Evolutionary conservation across 1,140 invertebrate genomes (phyloP).

Genomic region (Matsumurasca onukii): DNA sequence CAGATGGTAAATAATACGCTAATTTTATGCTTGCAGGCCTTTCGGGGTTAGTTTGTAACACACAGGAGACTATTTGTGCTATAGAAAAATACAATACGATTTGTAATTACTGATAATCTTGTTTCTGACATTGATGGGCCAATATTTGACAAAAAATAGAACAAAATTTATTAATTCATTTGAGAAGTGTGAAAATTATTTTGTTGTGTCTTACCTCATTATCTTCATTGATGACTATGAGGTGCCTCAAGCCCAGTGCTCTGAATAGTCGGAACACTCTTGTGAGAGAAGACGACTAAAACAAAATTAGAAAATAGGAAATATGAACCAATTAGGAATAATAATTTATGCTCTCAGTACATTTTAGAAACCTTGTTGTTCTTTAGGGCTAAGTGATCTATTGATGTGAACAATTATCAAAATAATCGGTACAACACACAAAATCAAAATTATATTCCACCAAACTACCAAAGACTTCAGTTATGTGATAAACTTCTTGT

Average conservation of each 20-base stretch:
- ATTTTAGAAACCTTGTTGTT: not conserved
- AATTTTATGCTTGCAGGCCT: no score
- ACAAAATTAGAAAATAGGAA: constrained; percentile 40
- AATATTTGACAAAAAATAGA: not conserved
- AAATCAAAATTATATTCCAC: not conserved
- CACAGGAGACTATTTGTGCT: not conserved
- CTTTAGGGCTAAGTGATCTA: not conserved
- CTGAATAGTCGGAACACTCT: constrained; percentile 91
- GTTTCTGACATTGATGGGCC: not conserved
- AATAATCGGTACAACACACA: not conserved
- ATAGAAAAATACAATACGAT: constrained; percentile 39
- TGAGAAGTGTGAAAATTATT: not conserved
- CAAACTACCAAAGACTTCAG: not conserved
- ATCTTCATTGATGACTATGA: constrained; percentile 90
- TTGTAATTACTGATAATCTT: not conserved
- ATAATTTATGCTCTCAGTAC: not conserved
- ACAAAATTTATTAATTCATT: not conserved
- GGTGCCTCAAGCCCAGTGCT: constrained; percentile 90
- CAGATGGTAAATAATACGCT: no score
- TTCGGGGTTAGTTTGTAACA: not conserved
- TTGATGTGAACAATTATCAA: not conserved
- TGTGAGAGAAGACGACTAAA: constrained; percentile 81
- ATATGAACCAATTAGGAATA: not conserved
- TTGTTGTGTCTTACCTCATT: constrained; percentile 66
- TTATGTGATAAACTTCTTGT: no score